Conservation (phyloP, 1,140 invertebrate genomes). For the Brachionus rubens region DNA sequence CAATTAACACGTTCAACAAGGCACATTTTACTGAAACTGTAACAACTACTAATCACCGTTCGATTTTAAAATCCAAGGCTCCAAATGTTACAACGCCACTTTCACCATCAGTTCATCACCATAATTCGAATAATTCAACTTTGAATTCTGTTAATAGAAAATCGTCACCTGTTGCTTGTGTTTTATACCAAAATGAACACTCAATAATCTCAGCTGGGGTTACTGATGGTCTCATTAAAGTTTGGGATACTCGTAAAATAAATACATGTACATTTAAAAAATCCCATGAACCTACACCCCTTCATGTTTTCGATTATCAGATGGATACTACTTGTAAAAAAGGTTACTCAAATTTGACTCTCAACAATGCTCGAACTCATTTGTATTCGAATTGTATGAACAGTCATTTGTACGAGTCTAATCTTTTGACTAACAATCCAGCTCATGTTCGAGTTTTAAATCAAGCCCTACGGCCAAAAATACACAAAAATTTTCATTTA, state of each 20-base stretch:
- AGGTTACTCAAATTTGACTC: constrained; percentile 5
- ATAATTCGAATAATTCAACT: no score
- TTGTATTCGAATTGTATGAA: constrained; percentile 45
- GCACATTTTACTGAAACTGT: constrained; percentile 13
- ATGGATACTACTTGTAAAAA: background rate
- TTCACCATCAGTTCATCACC: background rate
- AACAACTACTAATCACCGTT: background rate
- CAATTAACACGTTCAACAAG: constrained; percentile 5
- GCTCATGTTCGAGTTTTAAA: constrained; percentile 5
- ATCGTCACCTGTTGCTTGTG: constrained; percentile 33
- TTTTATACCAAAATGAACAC: constrained; percentile 35
- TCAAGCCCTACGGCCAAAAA: background rate
- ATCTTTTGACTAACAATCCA: background rate
- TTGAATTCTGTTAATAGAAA: no score
- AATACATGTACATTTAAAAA: background rate
- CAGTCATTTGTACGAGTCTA: constrained; percentile 10
- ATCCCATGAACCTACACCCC: background rate
- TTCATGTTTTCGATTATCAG: constrained; percentile 21
- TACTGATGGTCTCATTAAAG: constrained; percentile 30
- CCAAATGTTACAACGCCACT: background rate
- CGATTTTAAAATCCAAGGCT: background rate
- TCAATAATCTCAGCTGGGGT: constrained; percentile 18
- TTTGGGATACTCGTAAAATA: constrained; percentile 34
- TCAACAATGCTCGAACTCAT: constrained; percentile 19
- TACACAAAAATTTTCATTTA: constrained; percentile 15